Evolutionary conservation across 2,113 vertebrate genomes (phyloP), one percentile per base, ranked within the genome.

Genomic region (Varanus salvator): DNA sequence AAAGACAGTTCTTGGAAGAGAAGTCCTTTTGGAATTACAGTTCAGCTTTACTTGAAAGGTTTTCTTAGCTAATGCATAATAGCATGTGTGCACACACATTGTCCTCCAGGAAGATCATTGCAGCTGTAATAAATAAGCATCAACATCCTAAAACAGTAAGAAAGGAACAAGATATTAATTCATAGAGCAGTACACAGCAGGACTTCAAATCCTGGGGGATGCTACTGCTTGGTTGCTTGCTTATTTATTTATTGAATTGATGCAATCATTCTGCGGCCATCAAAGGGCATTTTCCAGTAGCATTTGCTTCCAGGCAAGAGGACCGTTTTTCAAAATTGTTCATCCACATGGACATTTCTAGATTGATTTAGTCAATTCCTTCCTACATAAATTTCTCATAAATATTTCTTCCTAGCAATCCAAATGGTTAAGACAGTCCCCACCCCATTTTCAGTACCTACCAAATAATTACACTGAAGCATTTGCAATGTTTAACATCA

Each of bases 121-220:
- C 77, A 99, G 97, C 92, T 98, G 98, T 94, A 97, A 98, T 96
- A 99, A 97, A 96, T 98, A 98, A 74, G 97, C 97, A 94, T 98
- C 97, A 94, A 98, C 97, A 95, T 96, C 97, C 98, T 99, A 90
- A 84, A 92, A 50, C 93, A 38, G 1, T 4, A 86, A 75, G 50
- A 74, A 29, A 1, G 48, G 34, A 29, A 54, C 76, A 93, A 78
- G 64, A 91, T 21, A 64, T 90, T 90, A 74, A 52, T 84, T 89
- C 44, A 25, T 31, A 90, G 52, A 84, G 66, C 68, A 92, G 3
- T 5, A 31, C 66, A 78, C 89, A 68, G 92, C 52, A n/a, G 78
- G 52, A 52, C 21, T 8, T 60, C 7, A 3, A 8, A 34, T 87
- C 87, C 29, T 87, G 19, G 4, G 15, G 7, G 38, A 84, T 23